Evolutionary conservation across 1,140 invertebrate genomes (phyloP).

Genomic region (Triops cancriformis): DNA sequence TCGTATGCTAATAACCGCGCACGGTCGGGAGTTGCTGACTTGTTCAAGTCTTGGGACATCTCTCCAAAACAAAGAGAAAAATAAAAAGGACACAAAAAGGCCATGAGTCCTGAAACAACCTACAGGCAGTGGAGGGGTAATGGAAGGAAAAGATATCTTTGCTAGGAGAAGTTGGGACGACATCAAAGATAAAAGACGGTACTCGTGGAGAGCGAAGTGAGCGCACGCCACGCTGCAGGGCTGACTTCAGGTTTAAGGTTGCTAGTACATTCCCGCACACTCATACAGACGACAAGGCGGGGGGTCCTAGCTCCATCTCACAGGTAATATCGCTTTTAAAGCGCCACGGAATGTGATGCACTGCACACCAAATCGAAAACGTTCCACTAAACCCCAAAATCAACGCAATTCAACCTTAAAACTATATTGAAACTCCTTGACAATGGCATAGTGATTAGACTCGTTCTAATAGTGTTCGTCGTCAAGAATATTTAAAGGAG

Average conservation of each 20-base stretch:
- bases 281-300: constrained; percentile 7
- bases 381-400: too few relatives aligned
- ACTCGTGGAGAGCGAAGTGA: not conserved
- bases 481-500: too few relatives aligned
- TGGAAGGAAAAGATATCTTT: not conserved
- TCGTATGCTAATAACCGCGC: not conserved
- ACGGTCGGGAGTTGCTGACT: not conserved
- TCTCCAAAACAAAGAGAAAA: not conserved
- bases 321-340: not conserved
- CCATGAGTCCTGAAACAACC: not conserved
- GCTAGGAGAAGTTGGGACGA: not conserved
- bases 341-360: not conserved
- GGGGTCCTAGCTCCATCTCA: not conserved
- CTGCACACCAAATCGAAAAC: not conserved
- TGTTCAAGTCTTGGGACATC: not conserved
- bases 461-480: too few relatives aligned
- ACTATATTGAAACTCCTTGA: too few relatives aligned
- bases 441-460: too few relatives aligned
- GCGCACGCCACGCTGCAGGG: constrained; percentile 3
- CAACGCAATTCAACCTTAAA: too few relatives aligned
- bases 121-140: not conserved
- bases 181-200: constrained; percentile 14
- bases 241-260: constrained; percentile 10
- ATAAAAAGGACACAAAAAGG: not conserved
- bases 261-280: constrained; percentile 9